phyloP scores from a whole-genome alignment of 2,797 vertebrate genomes.

The Amazona finschi region DNA sequence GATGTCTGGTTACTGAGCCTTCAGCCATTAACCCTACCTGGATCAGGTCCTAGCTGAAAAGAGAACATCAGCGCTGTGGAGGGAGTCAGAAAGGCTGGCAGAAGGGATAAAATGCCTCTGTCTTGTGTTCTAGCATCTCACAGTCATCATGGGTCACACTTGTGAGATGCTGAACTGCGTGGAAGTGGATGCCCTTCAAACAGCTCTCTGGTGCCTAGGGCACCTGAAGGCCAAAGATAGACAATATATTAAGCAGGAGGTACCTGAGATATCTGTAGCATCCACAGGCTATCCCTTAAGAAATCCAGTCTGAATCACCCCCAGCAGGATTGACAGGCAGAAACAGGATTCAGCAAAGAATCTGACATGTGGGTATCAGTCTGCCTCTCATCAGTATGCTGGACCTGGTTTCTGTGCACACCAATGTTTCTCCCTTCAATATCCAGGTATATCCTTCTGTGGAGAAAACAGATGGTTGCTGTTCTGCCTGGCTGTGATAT shows the following conservation, averaged over 20 bases:
- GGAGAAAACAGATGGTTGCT: neutral
- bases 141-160: neutral
- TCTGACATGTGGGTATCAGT: neutral
- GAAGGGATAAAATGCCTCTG: neutral
- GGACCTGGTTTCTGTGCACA: neutral
- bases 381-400: neutral
- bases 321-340: neutral
- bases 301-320: neutral
- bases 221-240: neutral
- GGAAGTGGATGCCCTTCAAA: neutral
- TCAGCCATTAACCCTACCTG: neutral
- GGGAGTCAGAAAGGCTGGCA: neutral
- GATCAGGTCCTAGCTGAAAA: neutral
- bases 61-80: neutral
- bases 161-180: neutral
- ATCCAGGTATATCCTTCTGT: neutral
- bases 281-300: neutral
- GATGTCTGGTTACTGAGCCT: neutral
- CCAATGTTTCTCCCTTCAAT: neutral
- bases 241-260: neutral
- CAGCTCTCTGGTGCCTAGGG: neutral
- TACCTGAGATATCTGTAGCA: neutral
- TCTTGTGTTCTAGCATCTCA: neutral
- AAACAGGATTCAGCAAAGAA: neutral
- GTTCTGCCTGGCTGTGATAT: neutral